Conservation (phyloP, 2,113 vertebrate species). For the Vanacampus margaritifer region DNA sequence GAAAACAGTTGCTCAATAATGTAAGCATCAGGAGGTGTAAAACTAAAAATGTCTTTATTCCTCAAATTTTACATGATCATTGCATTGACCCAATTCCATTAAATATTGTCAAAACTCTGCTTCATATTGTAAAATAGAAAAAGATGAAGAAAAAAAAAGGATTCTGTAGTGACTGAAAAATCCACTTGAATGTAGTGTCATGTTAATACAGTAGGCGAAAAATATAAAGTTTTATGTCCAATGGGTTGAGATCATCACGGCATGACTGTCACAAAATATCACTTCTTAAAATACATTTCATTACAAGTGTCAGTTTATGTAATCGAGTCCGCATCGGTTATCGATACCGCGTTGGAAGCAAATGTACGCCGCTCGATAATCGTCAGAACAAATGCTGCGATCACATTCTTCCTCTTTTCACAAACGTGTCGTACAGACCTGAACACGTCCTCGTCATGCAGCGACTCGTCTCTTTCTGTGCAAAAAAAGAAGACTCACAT, state of each 20-base stretch:
- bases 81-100: slow-evolving; percentile 45
- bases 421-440: slow-evolving; percentile 52
- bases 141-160: slow-evolving; percentile 19
- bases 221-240: slow-evolving; percentile 18
- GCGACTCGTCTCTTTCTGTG: slow-evolving; percentile 73
- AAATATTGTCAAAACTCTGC: slow-evolving; percentile 46
- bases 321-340: neutral
- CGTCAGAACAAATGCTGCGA: neutral
- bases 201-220: slow-evolving; percentile 14
- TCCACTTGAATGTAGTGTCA: slow-evolving; percentile 37
- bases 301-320: slow-evolving; percentile 2
- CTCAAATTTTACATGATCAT: slow-evolving; percentile 48
- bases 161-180: slow-evolving; percentile 45
- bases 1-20: neutral
- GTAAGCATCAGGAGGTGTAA: slow-evolving; percentile 40
- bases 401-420: slow-evolving; percentile 4
- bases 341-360: neutral
- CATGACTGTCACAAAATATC: slow-evolving; percentile 1
- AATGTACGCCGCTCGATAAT: neutral
- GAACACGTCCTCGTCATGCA: slow-evolving; percentile 59
- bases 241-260: neutral
- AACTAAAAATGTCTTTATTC: slow-evolving; percentile 57
- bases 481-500: slow-evolving; percentile 82
- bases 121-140: slow-evolving; percentile 41
- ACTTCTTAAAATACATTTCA: neutral